A percentile compares a stretch with the other conserved stretches of the same genome.
Evolutionary conservation across 1,140 invertebrate genomes (phyloP).

Genomic region (Sweltsa coloradensis): DNA sequence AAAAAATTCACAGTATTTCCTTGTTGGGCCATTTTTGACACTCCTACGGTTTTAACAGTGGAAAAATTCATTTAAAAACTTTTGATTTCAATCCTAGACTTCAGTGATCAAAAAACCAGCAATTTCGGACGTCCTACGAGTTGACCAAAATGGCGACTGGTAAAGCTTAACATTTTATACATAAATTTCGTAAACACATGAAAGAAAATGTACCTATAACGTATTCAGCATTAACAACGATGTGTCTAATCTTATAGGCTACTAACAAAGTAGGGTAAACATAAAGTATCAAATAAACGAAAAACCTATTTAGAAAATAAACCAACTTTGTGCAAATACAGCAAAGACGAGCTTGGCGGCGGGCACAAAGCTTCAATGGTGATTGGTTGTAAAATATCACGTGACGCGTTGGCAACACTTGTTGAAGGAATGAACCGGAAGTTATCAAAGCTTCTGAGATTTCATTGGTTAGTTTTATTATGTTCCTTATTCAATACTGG

Average conservation of each 20-base stretch:
- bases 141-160: conserved; percentile 42
- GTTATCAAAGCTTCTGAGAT: neutral
- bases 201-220: neutral
- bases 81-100: neutral
- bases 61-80: neutral
- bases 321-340: conserved; percentile 36
- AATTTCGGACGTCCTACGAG: conserved; percentile 23
- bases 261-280: neutral
- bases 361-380: conserved; percentile 40
- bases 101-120: conserved; percentile 14
- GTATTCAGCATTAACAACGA: neutral
- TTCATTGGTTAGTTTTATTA: conserved; percentile 2
- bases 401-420: conserved; percentile 22
- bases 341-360: conserved; percentile 42
- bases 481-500: conserved; percentile 13
- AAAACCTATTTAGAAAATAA: conserved; percentile 22
- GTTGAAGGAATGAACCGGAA: conserved; percentile 14
- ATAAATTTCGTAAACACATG: conserved; percentile 14
- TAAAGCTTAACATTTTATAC: conserved; percentile 32
- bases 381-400: conserved; percentile 37
- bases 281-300: neutral
- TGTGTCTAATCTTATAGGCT: conserved; percentile 6
- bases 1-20: conserved; percentile 47
- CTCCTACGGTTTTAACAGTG: conserved; percentile 18
- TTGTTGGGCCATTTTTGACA: conserved; percentile 41